Percentiles rank a stretch among this genome's conserved stretches.
Evolutionary conservation across 2,888 invertebrate species (phyloP).

Genomic region (Dexiosoma caninum): DNA sequence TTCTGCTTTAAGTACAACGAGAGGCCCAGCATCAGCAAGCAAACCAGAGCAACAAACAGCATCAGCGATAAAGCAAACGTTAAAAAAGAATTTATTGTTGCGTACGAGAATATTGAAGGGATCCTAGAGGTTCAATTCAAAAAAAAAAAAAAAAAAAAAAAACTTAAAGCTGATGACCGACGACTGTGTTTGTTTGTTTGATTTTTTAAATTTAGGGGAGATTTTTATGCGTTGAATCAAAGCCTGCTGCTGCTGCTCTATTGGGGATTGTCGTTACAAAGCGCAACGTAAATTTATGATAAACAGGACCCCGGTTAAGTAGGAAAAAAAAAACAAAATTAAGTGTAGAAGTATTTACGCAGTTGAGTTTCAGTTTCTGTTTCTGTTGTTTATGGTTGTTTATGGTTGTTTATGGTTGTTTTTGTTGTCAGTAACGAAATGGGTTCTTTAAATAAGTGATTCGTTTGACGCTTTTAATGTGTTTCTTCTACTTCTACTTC

Average conservation of each 20-base stretch:
- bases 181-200: background rate
- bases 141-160: too few relatives aligned
- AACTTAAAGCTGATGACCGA: background rate
- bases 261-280: constrained; percentile 13
- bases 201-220: constrained; percentile 38
- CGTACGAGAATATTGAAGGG: background rate
- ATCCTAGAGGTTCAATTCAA: constrained; percentile 27
- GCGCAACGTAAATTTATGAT: constrained; percentile 9
- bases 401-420: background rate
- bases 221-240: constrained; percentile 21
- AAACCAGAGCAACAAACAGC: background rate
- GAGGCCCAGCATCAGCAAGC: background rate
- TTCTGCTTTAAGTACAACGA: constrained; percentile 38
- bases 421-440: constrained; percentile 23
- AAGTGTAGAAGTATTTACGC: constrained; percentile 41
- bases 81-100: constrained; percentile 36
- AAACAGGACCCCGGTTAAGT: background rate
- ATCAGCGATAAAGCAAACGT: constrained; percentile 24
- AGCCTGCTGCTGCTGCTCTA: constrained; percentile 31
- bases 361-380: constrained; percentile 9
- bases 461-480: constrained; percentile 58
- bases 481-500: too few relatives aligned
- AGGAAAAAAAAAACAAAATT: background rate
- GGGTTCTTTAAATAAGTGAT: constrained; percentile 62
- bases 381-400: background rate